Conservation (phyloP, 1,140 invertebrate genomes). For the Hirudo medicinalis region DNA sequence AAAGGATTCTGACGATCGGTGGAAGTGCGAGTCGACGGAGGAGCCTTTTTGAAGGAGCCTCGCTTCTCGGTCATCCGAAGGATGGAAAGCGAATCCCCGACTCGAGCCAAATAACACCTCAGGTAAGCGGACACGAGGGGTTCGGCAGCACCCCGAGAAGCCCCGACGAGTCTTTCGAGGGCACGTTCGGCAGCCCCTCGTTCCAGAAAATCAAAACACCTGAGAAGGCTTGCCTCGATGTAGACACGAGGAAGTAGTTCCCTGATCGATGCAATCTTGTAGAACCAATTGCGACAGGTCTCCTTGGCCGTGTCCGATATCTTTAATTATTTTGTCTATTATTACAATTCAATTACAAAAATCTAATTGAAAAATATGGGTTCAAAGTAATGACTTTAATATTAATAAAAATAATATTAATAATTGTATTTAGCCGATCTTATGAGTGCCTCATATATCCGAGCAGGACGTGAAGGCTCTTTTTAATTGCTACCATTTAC, state of each 20-base stretch:
- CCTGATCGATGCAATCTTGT: conserved; percentile 91
- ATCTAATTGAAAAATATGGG: too few species aligned
- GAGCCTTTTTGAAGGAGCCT: not conserved
- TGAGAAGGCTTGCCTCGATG: conserved; percentile 81
- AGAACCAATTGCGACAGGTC: conserved; percentile 96
- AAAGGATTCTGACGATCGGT: conserved; percentile 17
- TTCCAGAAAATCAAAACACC: conserved; percentile 72
- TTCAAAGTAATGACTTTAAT: too few species aligned
- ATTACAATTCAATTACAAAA: conserved; percentile 27
- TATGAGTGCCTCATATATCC: too few species aligned
- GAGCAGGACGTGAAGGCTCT: too few species aligned
- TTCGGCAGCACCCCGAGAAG: conserved; percentile 83
- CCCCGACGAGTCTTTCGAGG: conserved; percentile 60
- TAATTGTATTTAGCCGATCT: too few species aligned
- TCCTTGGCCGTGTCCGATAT: conserved; percentile 79
- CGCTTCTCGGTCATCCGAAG: not conserved
- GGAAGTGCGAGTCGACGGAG: too few species aligned
- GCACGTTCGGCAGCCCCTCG: conserved; percentile 58
- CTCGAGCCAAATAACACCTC: conserved; percentile 73
- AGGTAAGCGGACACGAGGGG: conserved; percentile 79
- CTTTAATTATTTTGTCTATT: conserved; percentile 47
- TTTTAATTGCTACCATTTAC: too few species aligned
- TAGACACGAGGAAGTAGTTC: conserved; percentile 87
- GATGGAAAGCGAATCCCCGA: conserved; percentile 34
- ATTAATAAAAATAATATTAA: too few species aligned